Conservation (phyloP, 1,140 invertebrate genomes). For the Epicauta chinensis region DNA sequence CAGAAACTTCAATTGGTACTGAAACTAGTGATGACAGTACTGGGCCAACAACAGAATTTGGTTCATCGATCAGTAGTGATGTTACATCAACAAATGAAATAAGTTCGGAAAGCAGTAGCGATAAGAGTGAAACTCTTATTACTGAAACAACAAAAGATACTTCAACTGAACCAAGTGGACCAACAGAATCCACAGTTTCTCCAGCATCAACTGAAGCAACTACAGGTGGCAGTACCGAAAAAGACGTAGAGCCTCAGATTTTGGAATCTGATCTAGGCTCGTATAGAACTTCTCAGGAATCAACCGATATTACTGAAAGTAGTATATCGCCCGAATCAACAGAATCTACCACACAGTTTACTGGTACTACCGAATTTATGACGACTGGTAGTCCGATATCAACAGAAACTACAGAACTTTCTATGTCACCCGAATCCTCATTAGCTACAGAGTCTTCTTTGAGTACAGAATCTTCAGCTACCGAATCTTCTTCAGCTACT, state of each 20-base stretch:
- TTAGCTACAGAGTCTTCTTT: too few species aligned
- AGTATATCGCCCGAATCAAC: neutral
- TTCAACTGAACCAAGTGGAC: too few species aligned
- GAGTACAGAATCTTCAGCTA: constrained; percentile 5
- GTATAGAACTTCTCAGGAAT: neutral
- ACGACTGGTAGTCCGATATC: neutral
- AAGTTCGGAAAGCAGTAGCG: constrained; percentile 2
- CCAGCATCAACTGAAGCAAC: neutral
- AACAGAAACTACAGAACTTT: too few species aligned
- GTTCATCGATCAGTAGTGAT: neutral
- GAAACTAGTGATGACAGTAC: neutral
- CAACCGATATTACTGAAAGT: constrained; percentile 23
- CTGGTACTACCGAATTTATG: too few species aligned
- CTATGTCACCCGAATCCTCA: neutral
- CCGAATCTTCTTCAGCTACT: constrained; percentile 9
- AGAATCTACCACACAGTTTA: too few species aligned
- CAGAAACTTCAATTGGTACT: constrained; percentile 4
- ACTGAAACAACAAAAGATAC: too few species aligned
- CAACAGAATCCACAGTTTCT: too few species aligned
- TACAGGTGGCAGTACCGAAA: too few species aligned
- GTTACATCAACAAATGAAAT: neutral
- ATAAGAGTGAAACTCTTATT: neutral
- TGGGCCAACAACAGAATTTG: too few species aligned
- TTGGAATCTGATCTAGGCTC: too few species aligned
- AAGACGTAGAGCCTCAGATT: too few species aligned